Evolutionary conservation across 2,888 invertebrate species (phyloP), one percentile per base, ranked within the genome.

Genomic region (Agrochola litura): DNA sequence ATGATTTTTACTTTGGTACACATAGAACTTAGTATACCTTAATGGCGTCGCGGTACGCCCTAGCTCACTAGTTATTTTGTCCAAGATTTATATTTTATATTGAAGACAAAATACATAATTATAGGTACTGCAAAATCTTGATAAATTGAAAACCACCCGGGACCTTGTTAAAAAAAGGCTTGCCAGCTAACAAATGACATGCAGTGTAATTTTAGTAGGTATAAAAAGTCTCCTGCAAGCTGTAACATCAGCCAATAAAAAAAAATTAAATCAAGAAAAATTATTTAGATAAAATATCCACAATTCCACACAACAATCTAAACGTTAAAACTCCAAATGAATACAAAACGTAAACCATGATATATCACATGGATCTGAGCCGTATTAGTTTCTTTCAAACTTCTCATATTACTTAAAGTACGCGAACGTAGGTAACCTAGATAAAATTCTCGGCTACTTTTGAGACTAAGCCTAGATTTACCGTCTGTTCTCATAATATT

Each of bases 391-490:
- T 92, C 90, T 88, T 89, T 86, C 86, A 88, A 95, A 95, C 91
- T 94, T 94, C 94, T 93, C 93, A 92, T 94, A 95, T 95, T 94
- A 93, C 93, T 85, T 86, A 79, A 90, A 91, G 89, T 90, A 90
- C 88, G 85, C 82, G 89, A 89, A 90, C 90, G 91, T 94, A 92
- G 92, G 91, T 94, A 92, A 92, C 94, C 94, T 91, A 95, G 93
- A 95, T 95, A 92, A 90, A 91, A 91, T 84, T 89, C 86, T 77
- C 60, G 71, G 70, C 75, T 78, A 54, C 85, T 69, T 85, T 73
- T 73, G 70, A 81, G 73, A 75, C 76, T 82, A 79, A 80, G 70
- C 76, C 56, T 49, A 66, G 71, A 43, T 56, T 22, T 81, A 90
- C 88, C 63, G 60, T 52, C 8, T 19, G 73, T 85, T 81, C 81